A percentile compares a stretch with the other conserved stretches of the same genome.
These are phyloP conservation scores for Unio delphinus DNA, from an alignment of 2,888 invertebrate species.

Conservation along the genomic window DNA sequence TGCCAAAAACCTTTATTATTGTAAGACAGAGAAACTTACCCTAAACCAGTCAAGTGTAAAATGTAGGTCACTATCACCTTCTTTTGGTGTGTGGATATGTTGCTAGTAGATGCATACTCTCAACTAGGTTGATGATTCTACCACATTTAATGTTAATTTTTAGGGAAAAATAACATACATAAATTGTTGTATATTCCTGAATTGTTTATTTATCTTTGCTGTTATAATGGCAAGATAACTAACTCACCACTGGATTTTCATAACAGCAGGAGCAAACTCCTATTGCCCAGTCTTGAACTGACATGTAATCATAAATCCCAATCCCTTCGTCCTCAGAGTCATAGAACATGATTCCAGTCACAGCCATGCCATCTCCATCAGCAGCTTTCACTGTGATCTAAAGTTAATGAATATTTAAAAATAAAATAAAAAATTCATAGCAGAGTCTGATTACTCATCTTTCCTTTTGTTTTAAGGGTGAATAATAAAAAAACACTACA, in stretches of 20 bases:
- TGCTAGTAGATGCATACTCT: too few species aligned
- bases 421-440: background rate
- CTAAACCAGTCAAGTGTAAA: too few species aligned
- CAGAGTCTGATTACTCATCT: background rate
- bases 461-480: too few species aligned
- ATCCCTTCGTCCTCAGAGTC: slow-evolving; percentile 16
- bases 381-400: slow-evolving; percentile 19
- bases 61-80: too few species aligned
- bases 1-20: too few species aligned
- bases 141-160: too few species aligned
- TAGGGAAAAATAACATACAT: too few species aligned
- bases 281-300: slow-evolving; percentile 11
- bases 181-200: background rate
- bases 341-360: slow-evolving; percentile 30
- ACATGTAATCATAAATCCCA: slow-evolving; percentile 13
- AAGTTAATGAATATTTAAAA: background rate
- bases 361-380: slow-evolving; percentile 24
- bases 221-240: background rate
- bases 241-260: slow-evolving; percentile 14
- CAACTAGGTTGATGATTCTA: too few species aligned
- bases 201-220: background rate
- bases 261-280: slow-evolving; percentile 21
- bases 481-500: too few species aligned
- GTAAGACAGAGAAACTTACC: too few species aligned
- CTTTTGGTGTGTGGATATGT: too few species aligned